These are phyloP conservation scores for Herminia tarsipennalis DNA, from an alignment of 2,888 invertebrate genomes.

Conservation along the genomic window DNA sequence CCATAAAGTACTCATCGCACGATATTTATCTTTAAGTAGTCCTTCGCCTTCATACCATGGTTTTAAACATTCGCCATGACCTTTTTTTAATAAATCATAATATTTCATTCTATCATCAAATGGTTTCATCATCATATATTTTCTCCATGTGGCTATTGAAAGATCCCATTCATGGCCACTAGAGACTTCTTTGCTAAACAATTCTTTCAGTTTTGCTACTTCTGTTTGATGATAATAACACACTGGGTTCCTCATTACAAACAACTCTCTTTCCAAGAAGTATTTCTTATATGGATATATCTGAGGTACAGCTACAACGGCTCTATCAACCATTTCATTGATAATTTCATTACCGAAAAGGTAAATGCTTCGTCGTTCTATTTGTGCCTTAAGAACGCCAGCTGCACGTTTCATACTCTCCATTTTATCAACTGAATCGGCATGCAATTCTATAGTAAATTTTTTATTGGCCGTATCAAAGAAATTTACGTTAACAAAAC, in stretches of 20 bases:
- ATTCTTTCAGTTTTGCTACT: slow-evolving; percentile 62
- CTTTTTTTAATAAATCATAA: slow-evolving; percentile 58
- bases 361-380: slow-evolving; percentile 53
- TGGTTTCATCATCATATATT: slow-evolving; percentile 64
- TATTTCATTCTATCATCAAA: slow-evolving; percentile 72
- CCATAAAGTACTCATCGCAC: slow-evolving; percentile 59
- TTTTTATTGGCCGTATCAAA: slow-evolving; percentile 60
- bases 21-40: slow-evolving; percentile 60
- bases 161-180: slow-evolving; percentile 63
- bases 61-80: slow-evolving; percentile 61
- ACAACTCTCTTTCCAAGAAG: slow-evolving; percentile 72
- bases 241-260: slow-evolving; percentile 74
- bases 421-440: slow-evolving; percentile 64
- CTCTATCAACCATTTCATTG: slow-evolving; percentile 51
- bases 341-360: slow-evolving; percentile 54
- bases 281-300: slow-evolving; percentile 69
- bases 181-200: slow-evolving; percentile 60
- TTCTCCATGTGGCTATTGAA: slow-evolving; percentile 68
- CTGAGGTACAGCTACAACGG: slow-evolving; percentile 55
- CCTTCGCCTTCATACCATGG: slow-evolving; percentile 71
- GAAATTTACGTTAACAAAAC: slow-evolving; percentile 71
- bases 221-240: slow-evolving; percentile 79
- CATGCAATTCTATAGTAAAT: slow-evolving; percentile 64
- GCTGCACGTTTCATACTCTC: slow-evolving; percentile 47
- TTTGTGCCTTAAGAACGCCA: slow-evolving; percentile 52